phyloP scores from a whole-genome alignment of 1,140 invertebrate genomes.

The Heliconius congener region DNA sequence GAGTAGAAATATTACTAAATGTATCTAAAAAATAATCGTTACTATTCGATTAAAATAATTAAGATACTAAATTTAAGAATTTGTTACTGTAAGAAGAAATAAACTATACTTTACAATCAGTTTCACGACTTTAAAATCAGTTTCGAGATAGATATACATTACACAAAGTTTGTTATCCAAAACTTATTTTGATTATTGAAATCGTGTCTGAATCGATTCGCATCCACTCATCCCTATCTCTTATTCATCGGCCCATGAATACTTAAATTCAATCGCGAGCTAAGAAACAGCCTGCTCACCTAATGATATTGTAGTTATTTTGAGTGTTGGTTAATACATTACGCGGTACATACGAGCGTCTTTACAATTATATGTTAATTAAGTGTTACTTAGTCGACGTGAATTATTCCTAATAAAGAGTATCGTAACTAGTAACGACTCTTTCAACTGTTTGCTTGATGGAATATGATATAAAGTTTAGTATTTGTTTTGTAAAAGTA shows the following conservation, averaged over 20 bases:
- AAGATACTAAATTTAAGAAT: not conserved
- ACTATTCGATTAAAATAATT: not conserved
- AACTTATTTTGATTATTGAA: constrained; percentile 66
- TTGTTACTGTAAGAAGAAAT: not conserved
- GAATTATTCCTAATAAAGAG: not conserved
- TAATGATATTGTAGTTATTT: constrained; percentile 68
- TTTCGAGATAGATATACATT: not conserved
- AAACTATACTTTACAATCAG: not conserved
- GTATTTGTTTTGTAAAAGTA: too few relatives aligned
- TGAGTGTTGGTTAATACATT: constrained; percentile 39
- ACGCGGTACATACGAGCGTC: not conserved
- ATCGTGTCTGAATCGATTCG: constrained; percentile 63
- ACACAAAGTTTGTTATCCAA: constrained; percentile 16
- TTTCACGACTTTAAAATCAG: not conserved
- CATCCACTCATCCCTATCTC: constrained; percentile 63
- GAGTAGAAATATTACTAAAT: not conserved
- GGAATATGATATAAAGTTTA: too few relatives aligned
- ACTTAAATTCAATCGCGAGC: constrained; percentile 70
- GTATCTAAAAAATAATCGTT: not conserved
- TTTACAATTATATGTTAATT: constrained; percentile 13
- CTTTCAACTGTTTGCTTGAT: too few relatives aligned
- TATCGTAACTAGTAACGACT: too few relatives aligned
- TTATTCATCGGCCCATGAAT: constrained; percentile 76
- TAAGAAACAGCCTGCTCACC: constrained; percentile 56
- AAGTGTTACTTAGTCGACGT: not conserved